Percentiles rank a stretch among this genome's conserved stretches.
These are phyloP conservation scores for Aix galericulata DNA, from an alignment of 2,113 vertebrate genomes.

Conservation along the genomic window DNA sequence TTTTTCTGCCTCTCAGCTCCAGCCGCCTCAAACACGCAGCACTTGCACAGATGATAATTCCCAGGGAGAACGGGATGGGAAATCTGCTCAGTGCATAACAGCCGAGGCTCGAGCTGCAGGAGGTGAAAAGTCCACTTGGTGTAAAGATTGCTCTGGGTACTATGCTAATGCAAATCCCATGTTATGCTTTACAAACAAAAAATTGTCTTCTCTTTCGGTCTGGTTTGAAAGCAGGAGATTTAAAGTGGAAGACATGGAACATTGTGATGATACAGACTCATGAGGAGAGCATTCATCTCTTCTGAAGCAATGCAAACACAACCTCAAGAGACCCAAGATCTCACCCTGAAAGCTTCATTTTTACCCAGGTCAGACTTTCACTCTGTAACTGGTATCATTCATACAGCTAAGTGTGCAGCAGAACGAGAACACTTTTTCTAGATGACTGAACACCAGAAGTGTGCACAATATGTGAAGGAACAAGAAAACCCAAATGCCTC, in stretches of 20 bases:
- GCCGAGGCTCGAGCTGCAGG: neutral
- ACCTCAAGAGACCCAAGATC: neutral
- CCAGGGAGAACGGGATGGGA: rapidly evolving
- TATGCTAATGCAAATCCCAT: rapidly evolving
- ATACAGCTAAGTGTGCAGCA: neutral
- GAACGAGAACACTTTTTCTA: no score
- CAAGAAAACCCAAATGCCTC: neutral
- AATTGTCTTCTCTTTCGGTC: neutral
- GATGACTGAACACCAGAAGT: rapidly evolving
- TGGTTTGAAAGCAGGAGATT: neutral
- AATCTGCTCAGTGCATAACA: rapidly evolving
- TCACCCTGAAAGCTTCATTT: neutral
- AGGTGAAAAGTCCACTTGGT: rapidly evolving
- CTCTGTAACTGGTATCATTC: rapidly evolving
- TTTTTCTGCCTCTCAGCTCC: neutral
- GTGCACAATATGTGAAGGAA: rapidly evolving
- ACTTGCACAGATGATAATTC: neutral
- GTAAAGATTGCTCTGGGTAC: neutral
- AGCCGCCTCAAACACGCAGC: neutral
- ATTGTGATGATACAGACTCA: rapidly evolving
- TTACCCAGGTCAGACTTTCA: neutral
- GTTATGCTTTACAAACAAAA: neutral
- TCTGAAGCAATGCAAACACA: rapidly evolving
- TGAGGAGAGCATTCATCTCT: neutral
- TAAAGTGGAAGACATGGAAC: neutral